Evolutionary conservation across 1,140 invertebrate genomes (phyloP).

Genomic region (Aradophagus sp.): DNA sequence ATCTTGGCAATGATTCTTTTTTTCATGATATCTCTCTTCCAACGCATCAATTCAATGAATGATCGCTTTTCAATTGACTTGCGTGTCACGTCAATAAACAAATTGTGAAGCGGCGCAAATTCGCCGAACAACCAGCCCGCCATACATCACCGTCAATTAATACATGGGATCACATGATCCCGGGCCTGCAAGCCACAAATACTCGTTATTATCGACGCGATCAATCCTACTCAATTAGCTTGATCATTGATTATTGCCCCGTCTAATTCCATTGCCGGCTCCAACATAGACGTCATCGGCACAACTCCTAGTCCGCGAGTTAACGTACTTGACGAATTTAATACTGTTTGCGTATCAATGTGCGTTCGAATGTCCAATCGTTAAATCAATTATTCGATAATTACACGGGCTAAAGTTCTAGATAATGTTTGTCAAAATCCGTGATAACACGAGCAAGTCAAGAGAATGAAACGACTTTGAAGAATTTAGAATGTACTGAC

Average conservation of each 20-base stretch:
- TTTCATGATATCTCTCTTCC: slow-evolving; percentile 7
- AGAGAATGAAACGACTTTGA: too few species aligned
- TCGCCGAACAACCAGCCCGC: slow-evolving; percentile 61
- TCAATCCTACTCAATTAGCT: slow-evolving; percentile 75
- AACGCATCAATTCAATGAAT: slow-evolving; percentile 29
- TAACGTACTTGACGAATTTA: slow-evolving; percentile 50
- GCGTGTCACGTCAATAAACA: slow-evolving; percentile 36
- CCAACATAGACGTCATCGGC: slow-evolving; percentile 38
- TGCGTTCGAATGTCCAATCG: slow-evolving; percentile 37
- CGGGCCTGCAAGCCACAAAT: slow-evolving; percentile 57
- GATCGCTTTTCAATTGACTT: slow-evolving; percentile 59
- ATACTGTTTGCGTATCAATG: slow-evolving; percentile 51
- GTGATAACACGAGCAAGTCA: too few species aligned
- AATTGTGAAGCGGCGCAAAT: slow-evolving; percentile 62
- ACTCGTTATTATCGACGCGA: slow-evolving; percentile 72
- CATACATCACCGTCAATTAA: slow-evolving; percentile 69
- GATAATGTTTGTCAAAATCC: too few species aligned
- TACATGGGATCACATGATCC: slow-evolving; percentile 57
- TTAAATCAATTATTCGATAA: slow-evolving; percentile 54
- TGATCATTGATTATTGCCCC: slow-evolving; percentile 75
- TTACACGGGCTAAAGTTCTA: slow-evolving; percentile 32
- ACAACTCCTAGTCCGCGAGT: slow-evolving; percentile 39
- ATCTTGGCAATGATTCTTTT: slow-evolving; percentile 16
- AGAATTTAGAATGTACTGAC: too few species aligned
- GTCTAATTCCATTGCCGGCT: slow-evolving; percentile 61